Conservation (phyloP, 23 tunicate genomes). For the Ciona savignyi region DNA sequence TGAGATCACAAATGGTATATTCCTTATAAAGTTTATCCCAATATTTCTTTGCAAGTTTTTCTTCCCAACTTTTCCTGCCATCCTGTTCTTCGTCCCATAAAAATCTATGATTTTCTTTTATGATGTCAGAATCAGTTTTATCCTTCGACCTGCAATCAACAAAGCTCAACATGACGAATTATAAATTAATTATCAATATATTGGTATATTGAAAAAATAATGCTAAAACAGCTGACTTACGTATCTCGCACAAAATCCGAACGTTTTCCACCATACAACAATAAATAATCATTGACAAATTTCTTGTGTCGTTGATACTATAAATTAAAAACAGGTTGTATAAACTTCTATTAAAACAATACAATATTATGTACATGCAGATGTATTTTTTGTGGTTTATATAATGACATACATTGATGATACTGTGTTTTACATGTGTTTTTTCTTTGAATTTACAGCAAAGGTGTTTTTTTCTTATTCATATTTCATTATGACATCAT, state of each 20-base stretch:
- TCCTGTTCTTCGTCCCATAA: slow-evolving; percentile 93
- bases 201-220: neutral
- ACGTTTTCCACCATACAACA: slow-evolving; percentile 60
- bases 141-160: slow-evolving; percentile 23
- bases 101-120: slow-evolving; percentile 72
- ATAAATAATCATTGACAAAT: slow-evolving; percentile 77
- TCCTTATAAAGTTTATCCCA: slow-evolving; percentile 93
- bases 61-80: slow-evolving; percentile 35
- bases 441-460: too few relatives aligned
- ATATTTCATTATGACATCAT: too few relatives aligned
- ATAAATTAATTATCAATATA: too few relatives aligned
- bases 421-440: too few relatives aligned
- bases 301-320: slow-evolving; percentile 68
- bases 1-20: slow-evolving; percentile 75
- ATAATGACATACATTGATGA: too few relatives aligned
- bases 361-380: too few relatives aligned
- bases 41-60: slow-evolving; percentile 67
- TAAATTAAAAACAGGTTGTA: too few relatives aligned
- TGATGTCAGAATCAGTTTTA: slow-evolving; percentile 53
- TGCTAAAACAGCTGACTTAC: slow-evolving; percentile 3
- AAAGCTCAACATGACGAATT: neutral
- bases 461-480: too few relatives aligned
- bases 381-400: too few relatives aligned
- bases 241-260: slow-evolving; percentile 50
- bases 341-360: too few relatives aligned